Conservation (phyloP, 2,888 invertebrate species). For the Rhyacophila evoluta region DNA sequence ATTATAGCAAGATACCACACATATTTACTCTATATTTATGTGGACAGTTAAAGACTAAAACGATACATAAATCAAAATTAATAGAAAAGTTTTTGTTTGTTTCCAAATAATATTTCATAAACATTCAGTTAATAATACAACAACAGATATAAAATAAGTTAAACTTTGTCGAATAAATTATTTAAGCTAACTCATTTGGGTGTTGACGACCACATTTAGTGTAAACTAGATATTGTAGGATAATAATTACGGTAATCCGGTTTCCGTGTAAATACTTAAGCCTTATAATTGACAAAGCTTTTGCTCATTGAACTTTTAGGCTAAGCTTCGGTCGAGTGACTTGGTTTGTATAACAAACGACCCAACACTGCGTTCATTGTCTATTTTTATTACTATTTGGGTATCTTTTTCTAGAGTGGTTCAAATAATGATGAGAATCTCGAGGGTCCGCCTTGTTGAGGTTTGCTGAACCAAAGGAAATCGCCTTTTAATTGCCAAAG, state of each 20-base stretch:
- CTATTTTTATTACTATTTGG: constrained; percentile 19
- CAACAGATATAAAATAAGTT: no score
- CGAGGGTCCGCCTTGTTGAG: background rate
- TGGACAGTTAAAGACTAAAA: no score
- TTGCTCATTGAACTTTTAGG: constrained; percentile 22
- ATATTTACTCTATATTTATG: no score
- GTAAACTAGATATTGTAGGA: background rate
- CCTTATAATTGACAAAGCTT: background rate
- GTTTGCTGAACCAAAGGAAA: background rate
- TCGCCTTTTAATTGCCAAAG: background rate
- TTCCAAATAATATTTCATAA: no score
- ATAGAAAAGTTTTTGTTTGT: no score
- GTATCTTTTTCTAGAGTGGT: constrained; percentile 12
- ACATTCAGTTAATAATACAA: no score
- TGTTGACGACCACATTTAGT: no score
- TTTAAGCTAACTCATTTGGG: no score
- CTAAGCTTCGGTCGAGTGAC: background rate
- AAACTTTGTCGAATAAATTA: no score
- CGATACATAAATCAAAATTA: no score
- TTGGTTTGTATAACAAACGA: background rate
- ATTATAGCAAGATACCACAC: no score
- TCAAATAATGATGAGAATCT: constrained; percentile 1
- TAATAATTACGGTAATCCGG: background rate
- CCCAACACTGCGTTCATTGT: constrained; percentile 2
- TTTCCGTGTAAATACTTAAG: background rate